These are phyloP conservation scores for Perithous albicinctus DNA, from an alignment of 2,888 invertebrate genomes.

Conservation along the genomic window DNA sequence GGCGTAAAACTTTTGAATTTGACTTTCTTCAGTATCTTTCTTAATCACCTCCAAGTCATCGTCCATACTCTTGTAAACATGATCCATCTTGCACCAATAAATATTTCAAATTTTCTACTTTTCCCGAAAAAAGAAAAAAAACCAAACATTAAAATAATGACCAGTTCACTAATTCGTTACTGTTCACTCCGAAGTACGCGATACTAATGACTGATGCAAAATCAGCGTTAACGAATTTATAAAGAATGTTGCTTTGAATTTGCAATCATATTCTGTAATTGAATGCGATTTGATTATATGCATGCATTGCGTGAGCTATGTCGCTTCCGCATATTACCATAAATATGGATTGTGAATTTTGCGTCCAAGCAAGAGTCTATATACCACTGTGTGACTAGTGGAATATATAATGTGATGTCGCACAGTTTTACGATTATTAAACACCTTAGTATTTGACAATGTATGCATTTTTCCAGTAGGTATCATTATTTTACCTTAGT, in stretches of 20 bases:
- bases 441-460: too few relatives aligned
- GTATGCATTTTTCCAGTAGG: too few relatives aligned
- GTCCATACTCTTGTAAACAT: slow-evolving; percentile 68
- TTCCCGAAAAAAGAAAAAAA: not conserved
- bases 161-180: not conserved
- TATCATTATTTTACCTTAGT: too few relatives aligned
- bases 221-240: not conserved
- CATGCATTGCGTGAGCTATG: not conserved
- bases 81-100: slow-evolving; percentile 61
- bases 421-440: too few relatives aligned
- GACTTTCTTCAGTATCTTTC: slow-evolving; percentile 54
- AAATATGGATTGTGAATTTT: not conserved
- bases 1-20: slow-evolving; percentile 72
- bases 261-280: not conserved
- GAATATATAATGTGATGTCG: not conserved
- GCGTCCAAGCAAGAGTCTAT: not conserved
- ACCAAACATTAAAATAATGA: not conserved
- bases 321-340: not conserved
- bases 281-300: not conserved
- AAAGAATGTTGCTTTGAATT: not conserved
- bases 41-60: slow-evolving; percentile 64
- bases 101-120: not conserved
- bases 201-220: not conserved
- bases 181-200: not conserved
- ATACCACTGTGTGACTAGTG: not conserved